These are phyloP conservation scores for Montipora capricornis DNA, from an alignment of 64 coral and sea anemone genomes.

Conservation along the genomic window DNA sequence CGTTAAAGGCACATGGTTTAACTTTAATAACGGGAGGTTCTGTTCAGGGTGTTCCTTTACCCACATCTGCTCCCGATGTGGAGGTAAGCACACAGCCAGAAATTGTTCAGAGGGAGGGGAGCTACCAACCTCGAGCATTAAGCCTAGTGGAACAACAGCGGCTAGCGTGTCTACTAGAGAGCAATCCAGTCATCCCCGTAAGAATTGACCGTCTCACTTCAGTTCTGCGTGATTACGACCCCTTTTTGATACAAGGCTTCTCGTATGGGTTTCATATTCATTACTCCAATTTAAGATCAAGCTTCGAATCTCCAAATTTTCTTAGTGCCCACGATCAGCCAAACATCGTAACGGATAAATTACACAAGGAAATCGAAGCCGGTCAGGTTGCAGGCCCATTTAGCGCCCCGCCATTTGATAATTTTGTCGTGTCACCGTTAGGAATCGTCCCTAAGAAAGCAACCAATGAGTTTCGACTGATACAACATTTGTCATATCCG, in stretches of 20 bases:
- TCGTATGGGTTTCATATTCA: constrained; percentile 47
- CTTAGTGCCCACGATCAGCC: background rate
- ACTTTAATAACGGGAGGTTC: constrained; percentile 3
- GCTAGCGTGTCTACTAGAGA: background rate
- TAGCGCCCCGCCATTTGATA: constrained; percentile 43
- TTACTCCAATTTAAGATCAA: constrained; percentile 2
- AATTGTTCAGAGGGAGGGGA: too few species aligned
- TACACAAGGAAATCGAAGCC: constrained; percentile 32
- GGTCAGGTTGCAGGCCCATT: constrained; percentile 54
- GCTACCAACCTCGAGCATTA: too few species aligned
- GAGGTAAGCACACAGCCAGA: constrained; percentile 15
- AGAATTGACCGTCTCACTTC: background rate
- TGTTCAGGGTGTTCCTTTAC: constrained; percentile 14
- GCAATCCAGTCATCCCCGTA: constrained; percentile 38
- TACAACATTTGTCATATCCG: background rate
- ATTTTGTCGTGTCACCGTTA: constrained; percentile 42
- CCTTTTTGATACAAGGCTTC: constrained; percentile 35
- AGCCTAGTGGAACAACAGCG: too few species aligned
- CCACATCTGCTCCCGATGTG: constrained; percentile 29
- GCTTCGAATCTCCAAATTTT: constrained; percentile 25
- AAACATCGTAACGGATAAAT: constrained; percentile 28
- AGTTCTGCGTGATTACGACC: constrained; percentile 29
- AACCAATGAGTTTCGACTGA: constrained; percentile 38
- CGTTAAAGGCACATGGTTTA: constrained; percentile 14
- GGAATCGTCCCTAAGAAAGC: constrained; percentile 64